Conservation (phyloP, 2,888 invertebrate species). For the Bembecia ichneumoniformis region DNA sequence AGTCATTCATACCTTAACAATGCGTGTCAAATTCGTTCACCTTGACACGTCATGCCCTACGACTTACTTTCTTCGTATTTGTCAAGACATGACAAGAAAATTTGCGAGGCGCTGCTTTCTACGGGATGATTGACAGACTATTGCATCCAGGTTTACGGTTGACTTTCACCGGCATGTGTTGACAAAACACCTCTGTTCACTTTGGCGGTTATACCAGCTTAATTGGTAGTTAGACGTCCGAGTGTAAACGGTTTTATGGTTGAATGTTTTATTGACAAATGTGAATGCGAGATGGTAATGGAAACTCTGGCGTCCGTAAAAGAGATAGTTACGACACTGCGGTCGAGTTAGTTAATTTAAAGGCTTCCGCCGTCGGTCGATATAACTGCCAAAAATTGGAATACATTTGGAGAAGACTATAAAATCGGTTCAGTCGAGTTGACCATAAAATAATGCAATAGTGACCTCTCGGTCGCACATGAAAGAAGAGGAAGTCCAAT, state of each 20-base stretch:
- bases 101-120: slow-evolving; percentile 27
- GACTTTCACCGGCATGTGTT: neutral
- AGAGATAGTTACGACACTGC: neutral
- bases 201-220: neutral
- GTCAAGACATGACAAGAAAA: slow-evolving; percentile 39
- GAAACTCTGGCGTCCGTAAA: too few species aligned
- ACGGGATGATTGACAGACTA: slow-evolving; percentile 21
- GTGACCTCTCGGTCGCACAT: too few species aligned
- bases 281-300: too few species aligned
- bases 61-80: slow-evolving; percentile 29
- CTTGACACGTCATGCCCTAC: neutral
- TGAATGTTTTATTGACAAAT: neutral
- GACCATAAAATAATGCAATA: too few species aligned
- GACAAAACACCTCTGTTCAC: neutral
- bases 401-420: too few species aligned
- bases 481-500: too few species aligned
- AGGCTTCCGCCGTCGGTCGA: too few species aligned
- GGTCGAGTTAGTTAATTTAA: too few species aligned
- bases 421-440: too few species aligned
- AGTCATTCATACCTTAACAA: neutral
- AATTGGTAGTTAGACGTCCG: neutral
- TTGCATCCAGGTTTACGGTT: neutral
- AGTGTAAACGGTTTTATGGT: neutral
- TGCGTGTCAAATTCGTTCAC: neutral
- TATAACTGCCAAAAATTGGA: too few species aligned